phyloP scores from a whole-genome alignment of 2,113 vertebrate species.

The Menidia beryllina region DNA sequence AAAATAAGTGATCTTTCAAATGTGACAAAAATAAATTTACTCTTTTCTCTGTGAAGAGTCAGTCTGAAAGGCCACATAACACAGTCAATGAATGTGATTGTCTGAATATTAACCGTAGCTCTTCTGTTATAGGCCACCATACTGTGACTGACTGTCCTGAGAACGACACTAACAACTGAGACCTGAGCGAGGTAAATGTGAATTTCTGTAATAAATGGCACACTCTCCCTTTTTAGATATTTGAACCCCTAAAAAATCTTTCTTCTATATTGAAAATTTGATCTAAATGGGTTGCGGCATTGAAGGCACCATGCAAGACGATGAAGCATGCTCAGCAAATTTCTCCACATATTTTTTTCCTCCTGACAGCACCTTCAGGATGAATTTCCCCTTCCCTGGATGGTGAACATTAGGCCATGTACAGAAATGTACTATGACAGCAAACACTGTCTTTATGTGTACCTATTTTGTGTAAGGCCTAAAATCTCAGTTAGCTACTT shows the following conservation, averaged over 20 bases:
- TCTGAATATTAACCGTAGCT: background rate
- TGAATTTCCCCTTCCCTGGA: background rate
- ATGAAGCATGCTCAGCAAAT: background rate
- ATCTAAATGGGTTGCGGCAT: background rate
- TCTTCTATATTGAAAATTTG: background rate
- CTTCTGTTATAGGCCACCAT: too few relatives aligned
- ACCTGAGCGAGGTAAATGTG: background rate
- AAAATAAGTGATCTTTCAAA: background rate
- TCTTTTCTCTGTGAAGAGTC: conserved; percentile 5
- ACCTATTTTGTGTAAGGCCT: background rate
- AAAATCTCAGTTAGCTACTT: conserved; percentile 4
- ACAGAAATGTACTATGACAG: background rate
- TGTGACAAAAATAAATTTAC: background rate
- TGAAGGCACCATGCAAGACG: background rate
- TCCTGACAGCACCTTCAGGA: background rate
- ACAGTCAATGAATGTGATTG: conserved; percentile 19
- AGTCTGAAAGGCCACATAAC: conserved; percentile 19
- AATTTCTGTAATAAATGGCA: conserved; percentile 21
- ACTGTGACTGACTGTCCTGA: too few relatives aligned
- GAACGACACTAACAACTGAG: conserved; percentile 1
- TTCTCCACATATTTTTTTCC: background rate
- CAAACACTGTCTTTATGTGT: background rate
- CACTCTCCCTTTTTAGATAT: background rate
- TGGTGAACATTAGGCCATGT: background rate
- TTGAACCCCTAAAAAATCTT: too few relatives aligned